Evolutionary conservation across 2,113 vertebrate genomes (phyloP).

Genomic region (Corvus hawaiiensis): DNA sequence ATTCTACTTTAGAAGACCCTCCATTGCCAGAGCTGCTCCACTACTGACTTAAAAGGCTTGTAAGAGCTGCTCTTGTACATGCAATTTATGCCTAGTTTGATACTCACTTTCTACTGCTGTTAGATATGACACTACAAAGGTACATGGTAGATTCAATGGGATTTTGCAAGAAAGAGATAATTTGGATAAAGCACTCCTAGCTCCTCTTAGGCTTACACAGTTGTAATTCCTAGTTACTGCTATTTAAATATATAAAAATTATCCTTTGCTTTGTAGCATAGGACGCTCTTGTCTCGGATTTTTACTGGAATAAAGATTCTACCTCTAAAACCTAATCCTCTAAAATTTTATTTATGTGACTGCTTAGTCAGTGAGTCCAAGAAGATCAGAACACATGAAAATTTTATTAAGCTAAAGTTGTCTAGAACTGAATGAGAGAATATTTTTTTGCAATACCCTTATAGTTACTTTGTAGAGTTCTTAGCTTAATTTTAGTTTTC

Average conservation of each 20-base stretch:
- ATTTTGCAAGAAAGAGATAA: not conserved
- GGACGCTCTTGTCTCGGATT: not conserved
- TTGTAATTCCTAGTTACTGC: not conserved
- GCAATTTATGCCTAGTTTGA: not conserved
- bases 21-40: not conserved
- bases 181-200: not conserved
- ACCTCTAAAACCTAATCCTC: not conserved
- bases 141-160: not conserved
- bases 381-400: not conserved
- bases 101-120: not conserved
- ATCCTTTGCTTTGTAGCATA: not conserved
- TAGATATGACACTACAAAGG: not conserved
- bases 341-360: not conserved
- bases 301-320: not conserved
- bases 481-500: not conserved
- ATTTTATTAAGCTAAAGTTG: not conserved
- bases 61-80: not conserved
- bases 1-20: not conserved
- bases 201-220: not conserved
- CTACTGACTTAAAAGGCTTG: not conserved
- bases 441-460: not conserved
- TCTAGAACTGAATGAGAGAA: not conserved
- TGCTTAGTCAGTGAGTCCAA: not conserved
- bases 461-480: not conserved
- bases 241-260: not conserved